Evolutionary conservation across 2,797 vertebrate species (phyloP).

Genomic region (Dermochelys coriacea): DNA sequence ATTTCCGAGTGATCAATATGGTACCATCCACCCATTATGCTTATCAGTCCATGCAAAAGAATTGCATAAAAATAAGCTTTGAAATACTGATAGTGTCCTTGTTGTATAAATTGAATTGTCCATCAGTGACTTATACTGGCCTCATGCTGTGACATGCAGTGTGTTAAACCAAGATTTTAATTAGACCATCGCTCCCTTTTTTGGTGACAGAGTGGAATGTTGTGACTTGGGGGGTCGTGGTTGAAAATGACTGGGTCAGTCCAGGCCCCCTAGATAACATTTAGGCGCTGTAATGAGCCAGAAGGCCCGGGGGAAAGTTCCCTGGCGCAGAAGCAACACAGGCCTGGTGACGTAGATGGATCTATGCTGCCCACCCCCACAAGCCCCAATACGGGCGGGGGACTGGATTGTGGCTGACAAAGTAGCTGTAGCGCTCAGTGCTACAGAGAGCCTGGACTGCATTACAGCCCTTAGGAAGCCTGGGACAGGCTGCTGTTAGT

Average conservation of each 20-base stretch:
- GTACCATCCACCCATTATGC: neutral
- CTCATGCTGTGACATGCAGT: neutral
- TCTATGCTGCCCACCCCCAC: accelerated
- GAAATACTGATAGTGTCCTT: neutral
- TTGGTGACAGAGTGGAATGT: accelerated
- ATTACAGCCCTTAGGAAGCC: neutral
- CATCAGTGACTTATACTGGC: accelerated
- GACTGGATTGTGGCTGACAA: neutral
- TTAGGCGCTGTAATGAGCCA: neutral
- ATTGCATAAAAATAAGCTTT: neutral
- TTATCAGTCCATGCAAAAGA: neutral
- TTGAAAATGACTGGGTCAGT: neutral
- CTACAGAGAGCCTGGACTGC: neutral
- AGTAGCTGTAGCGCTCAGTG: accelerated
- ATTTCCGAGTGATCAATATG: neutral
- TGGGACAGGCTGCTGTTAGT: neutral
- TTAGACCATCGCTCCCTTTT: accelerated
- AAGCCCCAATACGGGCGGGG: neutral
- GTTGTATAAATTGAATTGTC: neutral
- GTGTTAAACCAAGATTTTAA: neutral
- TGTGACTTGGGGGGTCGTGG: neutral
- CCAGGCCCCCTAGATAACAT: neutral
- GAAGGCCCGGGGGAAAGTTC: neutral
- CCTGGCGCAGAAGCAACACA: accelerated
- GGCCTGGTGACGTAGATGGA: neutral